Evolutionary conservation across 1,140 invertebrate species (phyloP), one percentile per base, ranked within the genome.

Genomic region (Hesperophylax magnus): DNA sequence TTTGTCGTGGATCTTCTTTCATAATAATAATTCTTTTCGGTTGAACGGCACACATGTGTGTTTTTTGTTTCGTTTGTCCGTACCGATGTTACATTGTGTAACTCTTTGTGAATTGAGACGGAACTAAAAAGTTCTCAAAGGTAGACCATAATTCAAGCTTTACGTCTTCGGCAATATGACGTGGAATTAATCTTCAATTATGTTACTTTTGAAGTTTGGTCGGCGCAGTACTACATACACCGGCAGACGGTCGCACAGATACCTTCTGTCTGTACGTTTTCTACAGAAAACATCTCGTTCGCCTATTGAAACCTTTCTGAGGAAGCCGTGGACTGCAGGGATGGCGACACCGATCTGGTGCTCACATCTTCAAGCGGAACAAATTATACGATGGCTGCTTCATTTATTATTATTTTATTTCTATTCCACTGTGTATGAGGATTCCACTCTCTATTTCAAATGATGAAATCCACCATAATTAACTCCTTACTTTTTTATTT

Each of bases 141-240:
- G 78, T 63, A 72, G 53, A 18, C 71, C 82, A 84, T 84, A 84
- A 79, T 69, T 84, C 82, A 84, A 78, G 80, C 77, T 84, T 81
- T 81, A 81, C 61, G 82, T 79, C 79, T 76, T 80, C 82, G 79
- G 77, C 78, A 71, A 79, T 81, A 83, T 79, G 82, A 84, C 75
- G 47, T 69, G 56, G 79, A 81, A 84, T 84, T 84, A 84, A 81
- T 84, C 82, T 84, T 84, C 82, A 79, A 84, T 84, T 84, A 84
- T 84, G 72, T 79, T 75, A 72, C 75, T 78, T 79, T 79, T 81
- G 76, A 81, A 58, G 52, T 34, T 65, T 11, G 71, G 56, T 80
- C 72, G 75, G 77, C 76, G 81, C 67, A 69, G 53, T 67, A 67
- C 34, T 14, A 47, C 39, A 14, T n/a, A 69, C 24, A 69, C 11